These are phyloP conservation scores for Nowickia ferox DNA, from an alignment of 2,888 invertebrate genomes.

Conservation along the genomic window DNA sequence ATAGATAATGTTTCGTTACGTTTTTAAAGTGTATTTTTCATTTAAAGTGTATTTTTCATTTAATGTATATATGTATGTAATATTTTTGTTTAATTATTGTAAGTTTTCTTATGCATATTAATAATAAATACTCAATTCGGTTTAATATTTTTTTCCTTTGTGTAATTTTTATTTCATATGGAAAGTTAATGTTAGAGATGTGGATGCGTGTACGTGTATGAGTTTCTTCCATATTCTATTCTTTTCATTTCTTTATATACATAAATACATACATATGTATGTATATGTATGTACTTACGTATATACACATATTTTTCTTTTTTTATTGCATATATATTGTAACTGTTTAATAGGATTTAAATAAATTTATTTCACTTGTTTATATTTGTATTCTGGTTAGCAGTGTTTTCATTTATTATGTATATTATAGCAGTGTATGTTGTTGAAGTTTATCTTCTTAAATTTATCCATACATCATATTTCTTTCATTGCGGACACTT, in stretches of 20 bases:
- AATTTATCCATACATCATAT: conserved; percentile 33
- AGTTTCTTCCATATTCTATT: conserved; percentile 38
- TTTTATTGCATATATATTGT: conserved; percentile 62
- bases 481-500: conserved; percentile 58
- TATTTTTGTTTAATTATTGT: conserved; percentile 76
- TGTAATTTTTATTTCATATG: conserved; percentile 54
- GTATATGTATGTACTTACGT: not conserved
- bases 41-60: conserved; percentile 74
- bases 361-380: conserved; percentile 67
- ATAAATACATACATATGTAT: not conserved
- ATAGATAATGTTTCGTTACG: conserved; percentile 77
- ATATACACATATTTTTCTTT: conserved; percentile 7
- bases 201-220: conserved; percentile 33
- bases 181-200: conserved; percentile 55
- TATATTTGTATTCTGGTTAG: conserved; percentile 74
- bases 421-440: conserved; percentile 68
- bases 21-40: conserved; percentile 75
- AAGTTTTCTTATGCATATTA: conserved; percentile 70
- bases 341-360: conserved; percentile 71
- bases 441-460: conserved; percentile 38
- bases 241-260: conserved; percentile 25
- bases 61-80: conserved; percentile 57
- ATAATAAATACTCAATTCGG: conserved; percentile 69
- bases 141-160: conserved; percentile 57
- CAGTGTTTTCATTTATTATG: conserved; percentile 75